phyloP scores from a whole-genome alignment of 2,888 invertebrate species.

The Unio delphinus region DNA sequence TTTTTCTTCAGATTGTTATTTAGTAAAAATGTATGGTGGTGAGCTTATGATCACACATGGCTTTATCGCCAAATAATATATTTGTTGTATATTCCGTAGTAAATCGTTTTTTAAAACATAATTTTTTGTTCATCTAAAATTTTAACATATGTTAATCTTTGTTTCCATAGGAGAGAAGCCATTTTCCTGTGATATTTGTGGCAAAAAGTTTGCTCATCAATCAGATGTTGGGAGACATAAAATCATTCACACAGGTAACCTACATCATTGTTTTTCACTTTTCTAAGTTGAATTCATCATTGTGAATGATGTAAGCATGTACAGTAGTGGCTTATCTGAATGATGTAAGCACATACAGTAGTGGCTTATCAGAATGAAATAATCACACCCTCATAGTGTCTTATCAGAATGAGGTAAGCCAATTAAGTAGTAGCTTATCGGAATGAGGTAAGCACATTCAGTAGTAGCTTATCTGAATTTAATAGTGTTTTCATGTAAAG shows the following conservation, averaged over 20 bases:
- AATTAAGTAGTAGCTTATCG: no score
- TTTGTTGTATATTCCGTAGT: no score
- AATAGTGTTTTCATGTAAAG: no score
- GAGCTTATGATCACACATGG: no score
- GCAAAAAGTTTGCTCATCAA: conserved; percentile 64
- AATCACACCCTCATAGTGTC: not conserved
- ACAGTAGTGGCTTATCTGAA: not conserved
- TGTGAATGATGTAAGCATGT: not conserved
- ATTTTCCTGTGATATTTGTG: conserved; percentile 60
- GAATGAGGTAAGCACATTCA: not conserved
- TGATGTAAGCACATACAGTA: not conserved
- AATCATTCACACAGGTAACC: conserved; percentile 64
- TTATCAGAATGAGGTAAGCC: not conserved
- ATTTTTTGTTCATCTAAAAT: not conserved
- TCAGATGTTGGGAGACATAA: conserved; percentile 67
- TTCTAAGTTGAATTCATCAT: not conserved
- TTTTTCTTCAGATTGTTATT: no score
- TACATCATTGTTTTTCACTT: not conserved
- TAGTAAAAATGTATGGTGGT: no score
- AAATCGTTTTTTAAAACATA: not conserved
- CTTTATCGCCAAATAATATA: no score
- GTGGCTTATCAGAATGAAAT: not conserved
- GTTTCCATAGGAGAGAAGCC: conserved; percentile 62
- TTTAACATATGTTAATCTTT: not conserved
- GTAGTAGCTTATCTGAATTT: not conserved